A percentile compares a stretch with the other conserved stretches of the same genome.
Conservation (phyloP, 2,797 vertebrate genomes). For the Mus spretus region DNA sequence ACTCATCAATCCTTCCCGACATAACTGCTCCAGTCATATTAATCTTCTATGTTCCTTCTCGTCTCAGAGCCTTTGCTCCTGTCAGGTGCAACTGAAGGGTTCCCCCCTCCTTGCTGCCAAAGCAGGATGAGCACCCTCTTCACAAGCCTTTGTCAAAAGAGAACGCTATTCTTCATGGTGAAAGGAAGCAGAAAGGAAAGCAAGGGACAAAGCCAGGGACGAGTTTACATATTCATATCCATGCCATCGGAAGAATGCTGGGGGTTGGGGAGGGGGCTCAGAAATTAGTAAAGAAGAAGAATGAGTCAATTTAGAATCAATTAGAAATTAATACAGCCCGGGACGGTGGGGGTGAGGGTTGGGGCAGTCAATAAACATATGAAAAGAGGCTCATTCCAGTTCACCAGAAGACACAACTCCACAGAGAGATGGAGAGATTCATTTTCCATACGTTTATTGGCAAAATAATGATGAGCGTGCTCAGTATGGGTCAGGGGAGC, state of each 20-base stretch:
- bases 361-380: slow-evolving; percentile 26
- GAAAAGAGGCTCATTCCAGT: slow-evolving; percentile 45
- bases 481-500: fast-evolving
- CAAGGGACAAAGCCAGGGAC: slow-evolving; percentile 62
- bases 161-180: slow-evolving; percentile 36
- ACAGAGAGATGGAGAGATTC: neutral
- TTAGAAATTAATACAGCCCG: neutral
- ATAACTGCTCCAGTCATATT: slow-evolving; percentile 82
- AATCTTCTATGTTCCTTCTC: slow-evolving; percentile 81
- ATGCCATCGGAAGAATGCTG: neutral
- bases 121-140: slow-evolving; percentile 38
- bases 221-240: slow-evolving; percentile 58
- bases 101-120: slow-evolving; percentile 31
- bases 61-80: slow-evolving; percentile 64
- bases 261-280: neutral
- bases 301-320: slow-evolving; percentile 42
- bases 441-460: slow-evolving; percentile 26
- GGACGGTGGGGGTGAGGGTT: neutral
- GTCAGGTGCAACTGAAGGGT: slow-evolving; percentile 67
- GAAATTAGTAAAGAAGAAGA: slow-evolving; percentile 65
- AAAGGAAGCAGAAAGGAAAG: neutral
- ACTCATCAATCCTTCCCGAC: slow-evolving; percentile 79
- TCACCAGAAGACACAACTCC: slow-evolving; percentile 2
- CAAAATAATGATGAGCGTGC: slow-evolving; percentile 2
- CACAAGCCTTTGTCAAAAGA: slow-evolving; percentile 70